phyloP scores from a whole-genome alignment of 2,797 vertebrate species.

The Sebastes dallii region DNA sequence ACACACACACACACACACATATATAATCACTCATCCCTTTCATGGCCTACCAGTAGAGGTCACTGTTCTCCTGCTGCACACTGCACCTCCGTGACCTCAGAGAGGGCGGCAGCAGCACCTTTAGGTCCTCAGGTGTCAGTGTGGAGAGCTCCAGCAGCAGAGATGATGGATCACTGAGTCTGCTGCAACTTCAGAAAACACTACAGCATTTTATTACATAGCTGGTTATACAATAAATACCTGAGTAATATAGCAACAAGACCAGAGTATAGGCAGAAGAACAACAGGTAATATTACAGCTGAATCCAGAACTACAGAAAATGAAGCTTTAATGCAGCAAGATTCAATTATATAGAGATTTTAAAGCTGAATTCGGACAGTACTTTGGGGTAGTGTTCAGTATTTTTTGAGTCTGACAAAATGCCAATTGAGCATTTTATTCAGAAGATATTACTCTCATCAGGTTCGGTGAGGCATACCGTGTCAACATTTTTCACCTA shows the following conservation, averaged over 20 bases:
- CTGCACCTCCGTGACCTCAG: conserved; percentile 25
- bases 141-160: neutral
- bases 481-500: neutral
- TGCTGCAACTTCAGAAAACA: neutral
- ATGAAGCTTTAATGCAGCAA: neutral
- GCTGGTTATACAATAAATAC: neutral
- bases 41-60: conserved; percentile 69
- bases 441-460: neutral
- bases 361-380: neutral
- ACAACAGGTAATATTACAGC: neutral
- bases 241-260: neutral
- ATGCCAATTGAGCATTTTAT: too few species aligned
- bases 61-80: conserved; percentile 53
- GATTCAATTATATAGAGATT: neutral
- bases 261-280: neutral
- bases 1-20: neutral
- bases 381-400: neutral
- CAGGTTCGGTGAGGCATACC: neutral
- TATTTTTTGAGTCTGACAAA: neutral
- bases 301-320: neutral
- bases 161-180: neutral
- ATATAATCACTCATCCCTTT: neutral
- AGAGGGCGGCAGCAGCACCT: neutral
- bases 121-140: neutral
- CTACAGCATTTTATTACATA: neutral